A percentile compares a stretch with the other conserved stretches of the same genome.
phyloP scores from a whole-genome alignment of 2,797 vertebrate species.

The Hypotaenidia philippensis region DNA sequence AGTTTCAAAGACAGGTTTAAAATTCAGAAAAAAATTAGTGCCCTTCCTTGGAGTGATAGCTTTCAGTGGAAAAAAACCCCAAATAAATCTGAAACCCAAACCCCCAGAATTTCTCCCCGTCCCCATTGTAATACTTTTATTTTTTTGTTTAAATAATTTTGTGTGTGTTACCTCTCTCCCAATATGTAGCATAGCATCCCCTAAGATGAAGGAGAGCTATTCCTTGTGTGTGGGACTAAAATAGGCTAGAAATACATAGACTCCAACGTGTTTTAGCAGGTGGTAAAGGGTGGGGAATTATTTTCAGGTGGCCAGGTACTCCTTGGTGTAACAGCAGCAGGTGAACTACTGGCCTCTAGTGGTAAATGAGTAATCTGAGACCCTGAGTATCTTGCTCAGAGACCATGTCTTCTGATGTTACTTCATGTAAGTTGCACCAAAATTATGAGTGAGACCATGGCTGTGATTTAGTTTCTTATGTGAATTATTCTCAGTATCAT shows the following conservation, averaged over 20 bases:
- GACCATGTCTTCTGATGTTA: background rate
- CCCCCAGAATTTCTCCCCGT: background rate
- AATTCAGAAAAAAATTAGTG: background rate
- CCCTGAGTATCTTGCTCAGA: background rate
- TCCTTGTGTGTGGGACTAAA: background rate
- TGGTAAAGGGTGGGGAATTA: background rate
- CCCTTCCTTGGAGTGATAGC: background rate
- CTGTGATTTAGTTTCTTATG: background rate
- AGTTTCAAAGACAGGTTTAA: background rate
- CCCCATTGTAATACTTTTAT: background rate
- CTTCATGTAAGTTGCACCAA: background rate
- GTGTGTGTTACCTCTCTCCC: background rate
- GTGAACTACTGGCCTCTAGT: slow-evolving; percentile 55
- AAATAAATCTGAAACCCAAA: background rate
- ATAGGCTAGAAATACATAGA: no score
- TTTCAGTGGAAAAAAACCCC: background rate
- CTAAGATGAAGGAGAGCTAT: background rate
- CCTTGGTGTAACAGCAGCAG: background rate
- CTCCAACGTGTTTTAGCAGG: background rate
- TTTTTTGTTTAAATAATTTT: background rate
- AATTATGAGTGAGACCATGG: background rate
- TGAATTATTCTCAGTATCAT: background rate
- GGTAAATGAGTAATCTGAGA: background rate
- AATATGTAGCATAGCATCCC: no score
- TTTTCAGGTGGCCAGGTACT: background rate